Percentiles rank a stretch among this genome's conserved stretches.
Evolutionary conservation across 2,113 vertebrate species (phyloP).

Genomic region (Eublepharis macularius): DNA sequence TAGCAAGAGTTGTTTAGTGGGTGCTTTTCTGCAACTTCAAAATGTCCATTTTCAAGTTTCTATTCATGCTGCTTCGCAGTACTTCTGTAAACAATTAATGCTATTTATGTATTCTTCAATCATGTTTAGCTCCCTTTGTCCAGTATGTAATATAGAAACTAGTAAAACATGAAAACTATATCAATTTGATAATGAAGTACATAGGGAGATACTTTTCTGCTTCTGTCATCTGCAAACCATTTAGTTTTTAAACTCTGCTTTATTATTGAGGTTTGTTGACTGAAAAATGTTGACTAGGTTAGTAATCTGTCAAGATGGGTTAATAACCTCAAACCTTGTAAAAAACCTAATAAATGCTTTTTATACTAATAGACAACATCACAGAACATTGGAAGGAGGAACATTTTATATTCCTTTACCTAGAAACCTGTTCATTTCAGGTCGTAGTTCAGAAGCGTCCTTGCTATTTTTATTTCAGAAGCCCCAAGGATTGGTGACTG

Average conservation of each 20-base stretch:
- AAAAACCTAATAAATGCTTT: neutral
- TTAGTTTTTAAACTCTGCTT: neutral
- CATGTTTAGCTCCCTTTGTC: too few species aligned
- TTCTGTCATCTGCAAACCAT: neutral
- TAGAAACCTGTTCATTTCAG: conserved; percentile 32
- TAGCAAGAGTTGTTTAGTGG: neutral
- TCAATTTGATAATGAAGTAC: conserved; percentile 9
- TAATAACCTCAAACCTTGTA: neutral
- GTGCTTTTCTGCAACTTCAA: neutral
- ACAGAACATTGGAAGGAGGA: conserved; percentile 27
- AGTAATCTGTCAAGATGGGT: conserved; percentile 13
- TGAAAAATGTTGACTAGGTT: conserved; percentile 17
- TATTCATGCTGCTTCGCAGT: neutral
- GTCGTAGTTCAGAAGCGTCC: conserved; percentile 33
- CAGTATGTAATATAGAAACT: too few species aligned
- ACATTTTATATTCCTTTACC: neutral
- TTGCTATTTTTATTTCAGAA: conserved; percentile 65
- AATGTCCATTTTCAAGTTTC: neutral
- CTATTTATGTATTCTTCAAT: neutral
- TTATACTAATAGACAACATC: neutral
- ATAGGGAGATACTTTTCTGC: neutral
- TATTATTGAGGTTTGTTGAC: neutral
- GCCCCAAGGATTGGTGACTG: conserved; percentile 57
- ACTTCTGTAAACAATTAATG: neutral
- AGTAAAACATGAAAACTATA: neutral